A percentile compares a stretch with the other conserved stretches of the same genome.
phyloP scores from a whole-genome alignment of 2,113 vertebrate genomes.

The Serinus canaria region DNA sequence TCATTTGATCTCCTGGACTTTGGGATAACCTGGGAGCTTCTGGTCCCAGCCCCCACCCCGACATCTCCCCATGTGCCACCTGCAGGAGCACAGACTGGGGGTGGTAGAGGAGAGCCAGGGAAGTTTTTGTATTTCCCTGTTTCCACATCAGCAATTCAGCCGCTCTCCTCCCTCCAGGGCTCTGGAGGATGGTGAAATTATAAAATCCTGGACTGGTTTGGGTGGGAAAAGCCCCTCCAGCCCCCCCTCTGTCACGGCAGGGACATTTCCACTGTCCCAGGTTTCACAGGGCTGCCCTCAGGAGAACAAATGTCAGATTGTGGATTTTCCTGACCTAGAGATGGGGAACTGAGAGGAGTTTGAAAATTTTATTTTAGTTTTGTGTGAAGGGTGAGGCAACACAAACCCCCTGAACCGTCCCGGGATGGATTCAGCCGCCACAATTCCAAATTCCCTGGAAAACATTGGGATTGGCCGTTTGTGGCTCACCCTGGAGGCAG shows the following conservation, averaged over 20 bases:
- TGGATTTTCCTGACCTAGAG: too few relatives aligned
- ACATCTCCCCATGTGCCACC: rapidly evolving
- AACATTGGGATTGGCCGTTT: neutral
- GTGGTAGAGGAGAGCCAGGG: neutral
- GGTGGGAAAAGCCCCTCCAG: neutral
- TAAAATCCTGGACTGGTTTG: neutral
- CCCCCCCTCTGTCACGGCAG: neutral
- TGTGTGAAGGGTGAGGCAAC: too few relatives aligned
- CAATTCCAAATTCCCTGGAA: neutral
- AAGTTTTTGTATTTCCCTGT: rapidly evolving
- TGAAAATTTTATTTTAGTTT: too few relatives aligned
- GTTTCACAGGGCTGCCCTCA: neutral
- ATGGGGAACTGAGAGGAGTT: too few relatives aligned
- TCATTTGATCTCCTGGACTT: neutral
- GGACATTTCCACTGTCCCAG: neutral
- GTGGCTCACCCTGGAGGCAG: too few relatives aligned
- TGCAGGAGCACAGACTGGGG: neutral
- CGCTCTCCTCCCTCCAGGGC: neutral
- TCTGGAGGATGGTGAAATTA: neutral
- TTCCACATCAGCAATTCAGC: neutral
- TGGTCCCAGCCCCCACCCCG: neutral
- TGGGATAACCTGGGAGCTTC: neutral
- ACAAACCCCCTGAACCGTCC: too few relatives aligned
- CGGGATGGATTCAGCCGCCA: too few relatives aligned
- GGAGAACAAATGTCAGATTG: neutral